Conservation (phyloP, 2,113 vertebrate genomes). For the Bettongia penicillata region DNA sequence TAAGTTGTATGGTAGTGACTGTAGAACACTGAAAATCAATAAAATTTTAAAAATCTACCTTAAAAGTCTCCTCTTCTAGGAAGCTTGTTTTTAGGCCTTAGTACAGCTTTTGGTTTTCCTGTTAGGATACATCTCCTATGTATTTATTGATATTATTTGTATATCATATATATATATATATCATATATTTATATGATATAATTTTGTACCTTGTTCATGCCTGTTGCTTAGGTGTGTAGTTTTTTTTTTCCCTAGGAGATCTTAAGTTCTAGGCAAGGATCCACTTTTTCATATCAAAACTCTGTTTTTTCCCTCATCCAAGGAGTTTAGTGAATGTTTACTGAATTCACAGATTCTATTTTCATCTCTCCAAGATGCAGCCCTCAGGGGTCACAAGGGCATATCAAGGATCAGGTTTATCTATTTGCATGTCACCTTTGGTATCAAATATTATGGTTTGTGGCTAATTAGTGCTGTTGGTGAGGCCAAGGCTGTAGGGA, state of each 20-base stretch:
- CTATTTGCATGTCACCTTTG: neutral
- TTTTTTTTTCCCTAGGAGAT: neutral
- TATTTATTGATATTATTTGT: too few relatives aligned
- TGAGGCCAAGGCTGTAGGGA: neutral
- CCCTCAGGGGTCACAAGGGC: neutral
- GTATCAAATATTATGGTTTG: neutral
- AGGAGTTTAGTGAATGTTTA: neutral
- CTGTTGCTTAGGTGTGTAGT: neutral
- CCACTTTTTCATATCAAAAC: neutral
- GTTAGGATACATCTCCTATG: neutral
- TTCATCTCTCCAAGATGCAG: neutral
- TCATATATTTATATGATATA: too few relatives aligned
- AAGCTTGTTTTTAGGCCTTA: neutral
- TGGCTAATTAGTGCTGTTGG: neutral
- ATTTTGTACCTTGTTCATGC: neutral
- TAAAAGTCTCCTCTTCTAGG: neutral
- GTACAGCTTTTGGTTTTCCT: neutral
- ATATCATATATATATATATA: too few relatives aligned
- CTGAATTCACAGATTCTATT: neutral
- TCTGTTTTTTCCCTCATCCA: neutral
- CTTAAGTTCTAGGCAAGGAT: rapidly evolving
- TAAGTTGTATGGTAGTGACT: neutral
- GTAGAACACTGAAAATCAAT: too few relatives aligned
- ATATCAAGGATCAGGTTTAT: neutral
- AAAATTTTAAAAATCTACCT: neutral